These are phyloP conservation scores for Ormyrus labotus DNA, from an alignment of 2,888 invertebrate species.

Conservation along the genomic window DNA sequence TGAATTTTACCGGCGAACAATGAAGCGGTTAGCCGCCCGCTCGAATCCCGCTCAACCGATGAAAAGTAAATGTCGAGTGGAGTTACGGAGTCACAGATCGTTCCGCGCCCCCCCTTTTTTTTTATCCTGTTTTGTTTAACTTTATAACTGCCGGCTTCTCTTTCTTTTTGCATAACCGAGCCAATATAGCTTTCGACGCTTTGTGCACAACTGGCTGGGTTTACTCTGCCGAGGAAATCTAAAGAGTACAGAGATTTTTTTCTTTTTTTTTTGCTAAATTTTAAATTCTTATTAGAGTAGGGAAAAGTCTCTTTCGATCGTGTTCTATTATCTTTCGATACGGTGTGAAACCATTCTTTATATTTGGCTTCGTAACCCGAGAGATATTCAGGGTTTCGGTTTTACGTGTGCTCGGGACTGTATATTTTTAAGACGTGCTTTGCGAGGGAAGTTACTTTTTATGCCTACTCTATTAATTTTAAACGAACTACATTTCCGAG, in stretches of 20 bases:
- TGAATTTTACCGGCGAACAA: slow-evolving; percentile 48
- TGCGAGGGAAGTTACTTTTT: not conserved
- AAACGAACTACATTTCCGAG: too few relatives aligned
- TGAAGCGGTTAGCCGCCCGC: slow-evolving; percentile 34
- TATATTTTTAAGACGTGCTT: slow-evolving; percentile 5
- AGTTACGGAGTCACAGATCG: not conserved
- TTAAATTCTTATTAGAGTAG: not conserved
- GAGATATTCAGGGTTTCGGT: not conserved
- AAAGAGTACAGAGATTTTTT: too few relatives aligned
- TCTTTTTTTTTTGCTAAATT: too few relatives aligned
- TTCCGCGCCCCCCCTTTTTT: not conserved
- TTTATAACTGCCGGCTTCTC: slow-evolving; percentile 5
- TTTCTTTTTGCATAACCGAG: not conserved
- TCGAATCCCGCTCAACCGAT: slow-evolving; percentile 11
- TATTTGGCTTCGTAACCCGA: slow-evolving; percentile 12
- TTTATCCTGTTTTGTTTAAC: slow-evolving; percentile 8
- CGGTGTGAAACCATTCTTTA: slow-evolving; percentile 2
- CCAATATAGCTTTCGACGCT: not conserved
- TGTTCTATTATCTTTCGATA: slow-evolving; percentile 32
- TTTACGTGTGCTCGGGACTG: not conserved
- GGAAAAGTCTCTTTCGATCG: slow-evolving; percentile 5
- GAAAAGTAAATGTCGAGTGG: slow-evolving; percentile 3
- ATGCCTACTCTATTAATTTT: too few relatives aligned
- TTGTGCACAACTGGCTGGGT: not conserved
- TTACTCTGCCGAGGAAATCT: not conserved